These are phyloP conservation scores for Potamilus streckersoni DNA, from an alignment of 1,140 invertebrate genomes.

Conservation along the genomic window DNA sequence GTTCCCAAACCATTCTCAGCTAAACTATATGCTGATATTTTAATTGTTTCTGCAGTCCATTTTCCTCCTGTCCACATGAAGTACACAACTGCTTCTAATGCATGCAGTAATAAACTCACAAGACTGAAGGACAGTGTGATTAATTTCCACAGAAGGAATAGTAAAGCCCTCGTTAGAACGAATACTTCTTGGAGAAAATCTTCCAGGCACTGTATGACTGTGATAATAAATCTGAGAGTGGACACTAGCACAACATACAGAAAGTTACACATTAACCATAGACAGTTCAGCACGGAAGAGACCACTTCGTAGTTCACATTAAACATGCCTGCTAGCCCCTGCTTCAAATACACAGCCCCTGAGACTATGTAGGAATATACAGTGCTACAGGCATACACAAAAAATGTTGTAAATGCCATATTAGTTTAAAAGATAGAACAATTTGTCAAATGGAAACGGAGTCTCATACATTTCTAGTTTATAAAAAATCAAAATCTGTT, in stretches of 20 bases:
- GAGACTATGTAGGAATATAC: background rate
- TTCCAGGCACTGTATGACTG: slow-evolving; percentile 4
- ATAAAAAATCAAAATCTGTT: background rate
- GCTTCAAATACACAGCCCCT: background rate
- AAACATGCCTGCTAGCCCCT: background rate
- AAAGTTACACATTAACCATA: slow-evolving; percentile 9
- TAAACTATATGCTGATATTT: slow-evolving; percentile 18
- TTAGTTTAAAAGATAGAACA: background rate
- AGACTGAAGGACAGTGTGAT: slow-evolving; percentile 30
- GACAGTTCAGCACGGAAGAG: slow-evolving; percentile 1
- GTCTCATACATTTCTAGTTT: background rate
- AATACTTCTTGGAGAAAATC: slow-evolving; percentile 37
- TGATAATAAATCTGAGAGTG: background rate
- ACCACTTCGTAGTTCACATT: slow-evolving; percentile 15
- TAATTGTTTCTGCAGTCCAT: slow-evolving; percentile 31
- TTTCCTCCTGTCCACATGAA: slow-evolving; percentile 31
- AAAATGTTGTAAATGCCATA: background rate
- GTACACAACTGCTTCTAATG: slow-evolving; percentile 30
- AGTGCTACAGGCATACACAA: background rate
- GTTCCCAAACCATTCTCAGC: slow-evolving; percentile 21
- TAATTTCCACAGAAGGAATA: slow-evolving; percentile 42
- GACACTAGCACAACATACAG: slow-evolving; percentile 2
- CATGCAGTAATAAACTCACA: slow-evolving; percentile 29
- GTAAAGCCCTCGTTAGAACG: slow-evolving; percentile 32
- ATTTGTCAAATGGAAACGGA: background rate